Base-by-base conservation (phyloP, 2,888 invertebrate species). In the Yponomeuta cagnagella region DNA sequence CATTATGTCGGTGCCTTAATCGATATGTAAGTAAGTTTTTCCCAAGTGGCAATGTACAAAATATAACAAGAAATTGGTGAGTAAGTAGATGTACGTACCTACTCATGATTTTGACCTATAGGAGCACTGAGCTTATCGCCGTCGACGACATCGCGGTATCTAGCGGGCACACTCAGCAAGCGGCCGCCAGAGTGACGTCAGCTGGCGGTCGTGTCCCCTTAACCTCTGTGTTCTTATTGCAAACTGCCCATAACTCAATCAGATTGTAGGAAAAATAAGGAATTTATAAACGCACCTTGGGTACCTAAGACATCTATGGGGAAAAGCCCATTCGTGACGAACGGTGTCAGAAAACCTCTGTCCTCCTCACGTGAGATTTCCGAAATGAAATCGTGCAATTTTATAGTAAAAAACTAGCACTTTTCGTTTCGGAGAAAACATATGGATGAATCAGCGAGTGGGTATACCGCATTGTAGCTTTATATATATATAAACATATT, bases 201-300 rank as follows among this genome's bases (percentile, higher is more conserved):
- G 75, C 73, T 73, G 72, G 76, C 76, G 83, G 83, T 86, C 85
- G 79, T 78, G 86, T 82, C 81, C 84, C 74, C 82, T 83, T 86
- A 85, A 86, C 86, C 85, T 80, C 78, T 12, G 74, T 76, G 79
- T 77, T 82, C 82, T 83, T 80, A 79, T 81, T 81, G 80, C 80
- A 81, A 79, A 77, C 79, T 74, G 76, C 72, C 37, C 68, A 78
- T 78, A 80, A 80, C 75, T 80, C 77, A 78, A 77, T 77, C 72
- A 74, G 78, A 81, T 81, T 82, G 79, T 48, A 43, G 33, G 23
- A 68, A 68, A 48, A 68, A 48, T 68, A 48, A 33, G 48, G 15
- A 37, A 64, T 10, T 65, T 23, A 65, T 10, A 4, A 63, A 63
- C 9, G 15, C n/a, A 63, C 8, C 30, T 1, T 63, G 0, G 63